Conservation (phyloP, 2,888 invertebrate genomes). For the Sclerodermus sp. region DNA sequence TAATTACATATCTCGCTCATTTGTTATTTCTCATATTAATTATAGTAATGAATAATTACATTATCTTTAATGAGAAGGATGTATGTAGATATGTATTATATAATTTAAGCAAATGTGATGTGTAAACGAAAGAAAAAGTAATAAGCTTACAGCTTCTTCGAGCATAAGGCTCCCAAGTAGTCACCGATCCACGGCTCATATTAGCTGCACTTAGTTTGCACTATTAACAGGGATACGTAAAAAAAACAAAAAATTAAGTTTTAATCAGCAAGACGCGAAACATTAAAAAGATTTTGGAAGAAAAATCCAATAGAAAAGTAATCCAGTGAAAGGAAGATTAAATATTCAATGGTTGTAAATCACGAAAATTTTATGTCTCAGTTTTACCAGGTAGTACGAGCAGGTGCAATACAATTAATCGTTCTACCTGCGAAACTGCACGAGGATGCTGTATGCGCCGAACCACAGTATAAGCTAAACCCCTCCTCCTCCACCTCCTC, state of each 20-base stretch:
- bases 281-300: too few relatives aligned
- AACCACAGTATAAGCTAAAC: conserved; percentile 1
- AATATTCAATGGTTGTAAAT: too few relatives aligned
- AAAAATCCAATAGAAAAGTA: too few relatives aligned
- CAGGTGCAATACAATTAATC: conserved; percentile 51
- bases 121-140: too few relatives aligned
- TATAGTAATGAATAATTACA: neutral
- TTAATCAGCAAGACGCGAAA: too few relatives aligned
- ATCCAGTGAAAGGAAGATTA: too few relatives aligned
- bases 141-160: conserved; percentile 46
- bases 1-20: neutral
- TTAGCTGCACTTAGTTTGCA: conserved; percentile 13
- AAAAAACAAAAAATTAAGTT: too few relatives aligned
- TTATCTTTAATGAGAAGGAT: too few relatives aligned
- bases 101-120: too few relatives aligned
- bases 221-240: too few relatives aligned
- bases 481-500: conserved; percentile 11
- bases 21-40: neutral
- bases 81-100: too few relatives aligned
- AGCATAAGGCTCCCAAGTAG: conserved; percentile 46
- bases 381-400: conserved; percentile 2
- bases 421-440: conserved; percentile 36
- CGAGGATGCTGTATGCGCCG: conserved; percentile 28
- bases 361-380: too few relatives aligned
- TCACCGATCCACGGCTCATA: conserved; percentile 50